These are phyloP conservation scores for Cheilinus undulatus DNA, from an alignment of 2,113 vertebrate species.

Conservation along the genomic window DNA sequence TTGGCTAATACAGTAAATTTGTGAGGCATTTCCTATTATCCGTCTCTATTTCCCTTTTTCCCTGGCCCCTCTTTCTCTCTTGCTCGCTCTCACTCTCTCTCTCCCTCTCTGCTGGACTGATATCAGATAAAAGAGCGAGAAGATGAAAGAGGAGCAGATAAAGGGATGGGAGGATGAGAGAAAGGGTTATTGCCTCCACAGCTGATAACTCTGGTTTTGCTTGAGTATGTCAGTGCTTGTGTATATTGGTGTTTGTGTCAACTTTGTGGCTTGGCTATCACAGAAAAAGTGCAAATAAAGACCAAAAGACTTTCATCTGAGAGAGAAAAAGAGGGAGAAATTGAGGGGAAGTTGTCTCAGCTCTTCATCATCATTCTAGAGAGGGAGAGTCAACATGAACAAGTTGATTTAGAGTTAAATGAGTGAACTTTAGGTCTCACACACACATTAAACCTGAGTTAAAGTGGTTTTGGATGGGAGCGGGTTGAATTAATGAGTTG, in stretches of 20 bases:
- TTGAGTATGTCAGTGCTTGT: constrained; percentile 21
- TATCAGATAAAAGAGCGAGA: constrained; percentile 68
- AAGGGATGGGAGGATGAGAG: constrained; percentile 67
- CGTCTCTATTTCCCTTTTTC: background rate
- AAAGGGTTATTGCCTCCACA: constrained; percentile 66
- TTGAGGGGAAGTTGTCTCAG: background rate
- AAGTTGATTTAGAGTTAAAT: constrained; percentile 13
- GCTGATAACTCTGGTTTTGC: constrained; percentile 50
- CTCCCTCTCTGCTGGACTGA: constrained; percentile 37
- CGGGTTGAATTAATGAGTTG: constrained; percentile 58
- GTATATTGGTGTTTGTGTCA: constrained; percentile 12
- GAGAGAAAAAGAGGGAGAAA: background rate
- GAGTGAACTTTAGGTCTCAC: constrained; percentile 19
- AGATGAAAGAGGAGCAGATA: constrained; percentile 67
- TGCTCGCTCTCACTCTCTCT: constrained; percentile 6
- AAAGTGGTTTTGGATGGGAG: constrained; percentile 20
- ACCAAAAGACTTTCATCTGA: too few relatives aligned
- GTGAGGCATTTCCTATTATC: constrained; percentile 3
- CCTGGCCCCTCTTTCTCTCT: constrained; percentile 3
- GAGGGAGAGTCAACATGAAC: constrained; percentile 4
- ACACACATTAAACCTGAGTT: constrained; percentile 31
- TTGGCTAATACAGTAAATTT: too few relatives aligned
- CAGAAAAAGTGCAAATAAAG: too few relatives aligned
- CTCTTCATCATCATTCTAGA: constrained; percentile 8
- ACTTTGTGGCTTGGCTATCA: too few relatives aligned